Base-by-base conservation (phyloP, 2,113 vertebrate species). In the Prionailurus viverrinus region DNA sequence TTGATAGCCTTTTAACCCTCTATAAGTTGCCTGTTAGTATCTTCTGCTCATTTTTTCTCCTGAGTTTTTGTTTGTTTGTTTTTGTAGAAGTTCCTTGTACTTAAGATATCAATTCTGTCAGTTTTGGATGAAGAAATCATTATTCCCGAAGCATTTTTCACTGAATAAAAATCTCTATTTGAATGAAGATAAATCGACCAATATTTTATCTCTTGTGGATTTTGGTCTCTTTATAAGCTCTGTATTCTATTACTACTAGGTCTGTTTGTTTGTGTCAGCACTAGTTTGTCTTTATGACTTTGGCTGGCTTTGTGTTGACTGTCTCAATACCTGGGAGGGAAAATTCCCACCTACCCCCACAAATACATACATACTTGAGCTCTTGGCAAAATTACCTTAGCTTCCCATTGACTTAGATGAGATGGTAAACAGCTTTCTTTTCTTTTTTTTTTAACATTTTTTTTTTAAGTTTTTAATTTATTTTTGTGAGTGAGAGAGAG, bases 71-170 rank as follows among this genome's bases (percentile, higher is more conserved):
- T 51, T 86, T 83, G 36, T 51, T 76, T 58, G 55, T 36, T 80
- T 93, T 79, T 93, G 45, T 12, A 63, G 36, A 33, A 78, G 45
- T 89, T 87, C 45, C 53, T 89, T 55, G 41, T 76, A 65, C 78
- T 96, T 82, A 92, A 89, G 76, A 65, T 92, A 45, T 55, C 80
- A 76, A 68, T 69, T 65, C 41, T 83, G 65, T 88, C 16, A 82
- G 33, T 89, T 92, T 91, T 16, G 33, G 15, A 21, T 69, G 68
- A 96, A 87, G 29, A 84, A 61, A 58, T 92, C 25, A 2, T 92
- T 39, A 85, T 78, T 80, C 66, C 39, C 36, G 82, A 78, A 36
- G 33, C 79, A 36, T 78, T 65, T 79, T 48, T 84, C 3, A 63
- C 81, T 58, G 11, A 89, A 36, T 58, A 83, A 33, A 85, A 93